Percentiles rank a stretch among this genome's conserved stretches.
Conservation (phyloP, 53 echinoderm and acorn worm genomes). For the Echinometra lucunter region DNA sequence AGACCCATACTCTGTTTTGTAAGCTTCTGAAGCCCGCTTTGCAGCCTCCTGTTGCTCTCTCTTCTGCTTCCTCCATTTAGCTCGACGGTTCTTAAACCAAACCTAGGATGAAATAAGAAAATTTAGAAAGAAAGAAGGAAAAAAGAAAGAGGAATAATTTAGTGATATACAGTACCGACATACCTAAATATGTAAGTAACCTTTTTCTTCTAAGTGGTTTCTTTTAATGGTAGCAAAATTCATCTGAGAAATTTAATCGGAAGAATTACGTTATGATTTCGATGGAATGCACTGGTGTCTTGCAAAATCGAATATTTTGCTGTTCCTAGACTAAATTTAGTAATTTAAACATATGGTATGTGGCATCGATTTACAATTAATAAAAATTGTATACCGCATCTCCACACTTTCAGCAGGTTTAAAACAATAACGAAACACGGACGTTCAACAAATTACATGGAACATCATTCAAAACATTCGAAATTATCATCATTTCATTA, state of each 20-base stretch:
- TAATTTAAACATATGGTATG: not conserved
- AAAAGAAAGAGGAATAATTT: not conserved
- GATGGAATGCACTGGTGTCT: no score
- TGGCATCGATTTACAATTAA: not conserved
- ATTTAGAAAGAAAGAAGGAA: not conserved
- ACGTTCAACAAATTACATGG: no score
- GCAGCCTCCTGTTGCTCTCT: conserved; percentile 91
- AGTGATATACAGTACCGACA: no score
- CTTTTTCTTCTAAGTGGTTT: no score
- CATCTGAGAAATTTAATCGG: no score
- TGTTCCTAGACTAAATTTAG: no score
- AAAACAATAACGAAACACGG: no score
- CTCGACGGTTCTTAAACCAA: conserved; percentile 98
- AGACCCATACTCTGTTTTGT: conserved; percentile 4
- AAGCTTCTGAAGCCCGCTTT: conserved; percentile 80
- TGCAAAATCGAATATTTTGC: no score
- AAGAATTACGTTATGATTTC: no score
- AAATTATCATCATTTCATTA: not conserved
- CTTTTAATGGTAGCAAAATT: no score
- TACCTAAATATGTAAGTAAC: no score
- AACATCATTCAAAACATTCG: not conserved
- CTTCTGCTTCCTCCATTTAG: conserved; percentile 98
- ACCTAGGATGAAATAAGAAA: conserved; percentile 66
- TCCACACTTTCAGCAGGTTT: not conserved
- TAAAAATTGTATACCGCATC: not conserved